Evolutionary conservation across 2,888 invertebrate genomes (phyloP).

Genomic region (Tetheella fluctuosa): DNA sequence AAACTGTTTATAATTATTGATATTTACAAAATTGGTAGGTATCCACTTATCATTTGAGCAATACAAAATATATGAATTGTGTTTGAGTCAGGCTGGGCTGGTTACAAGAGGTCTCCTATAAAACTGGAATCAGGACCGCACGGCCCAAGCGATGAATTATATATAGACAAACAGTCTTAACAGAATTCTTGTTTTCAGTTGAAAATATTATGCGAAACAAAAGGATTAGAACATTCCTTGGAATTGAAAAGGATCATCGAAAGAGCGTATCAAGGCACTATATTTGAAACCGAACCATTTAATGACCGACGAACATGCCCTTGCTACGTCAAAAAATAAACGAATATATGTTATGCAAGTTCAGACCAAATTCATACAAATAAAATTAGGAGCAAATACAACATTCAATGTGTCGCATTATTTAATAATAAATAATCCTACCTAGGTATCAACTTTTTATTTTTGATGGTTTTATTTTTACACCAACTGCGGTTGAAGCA

Average conservation of each 20-base stretch:
- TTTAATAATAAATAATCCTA: not conserved
- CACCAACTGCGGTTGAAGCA: too few relatives aligned
- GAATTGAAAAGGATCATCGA: constrained; percentile 71
- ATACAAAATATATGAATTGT: too few relatives aligned
- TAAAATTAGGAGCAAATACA: not conserved
- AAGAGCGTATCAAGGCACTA: constrained; percentile 55
- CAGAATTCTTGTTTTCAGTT: constrained; percentile 79
- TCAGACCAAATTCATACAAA: not conserved
- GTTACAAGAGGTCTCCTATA: too few relatives aligned
- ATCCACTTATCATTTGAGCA: too few relatives aligned
- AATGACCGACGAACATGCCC: constrained; percentile 68
- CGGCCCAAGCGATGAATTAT: too few relatives aligned
- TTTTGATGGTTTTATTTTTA: too few relatives aligned
- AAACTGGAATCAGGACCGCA: too few relatives aligned
- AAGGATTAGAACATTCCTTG: constrained; percentile 89
- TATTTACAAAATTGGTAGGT: too few relatives aligned
- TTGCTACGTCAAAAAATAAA: constrained; percentile 53
- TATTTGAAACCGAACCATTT: constrained; percentile 72
- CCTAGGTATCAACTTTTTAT: too few relatives aligned
- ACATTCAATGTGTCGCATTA: not conserved
- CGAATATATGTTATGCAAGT: not conserved
- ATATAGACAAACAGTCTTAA: too few relatives aligned
- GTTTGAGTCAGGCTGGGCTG: too few relatives aligned
- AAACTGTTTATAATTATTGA: too few relatives aligned
- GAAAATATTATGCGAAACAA: constrained; percentile 92